Percentiles rank a stretch among this genome's conserved stretches.
Evolutionary conservation across 2,113 vertebrate genomes (phyloP).

Genomic region (Genyomyrus donnyi): DNA sequence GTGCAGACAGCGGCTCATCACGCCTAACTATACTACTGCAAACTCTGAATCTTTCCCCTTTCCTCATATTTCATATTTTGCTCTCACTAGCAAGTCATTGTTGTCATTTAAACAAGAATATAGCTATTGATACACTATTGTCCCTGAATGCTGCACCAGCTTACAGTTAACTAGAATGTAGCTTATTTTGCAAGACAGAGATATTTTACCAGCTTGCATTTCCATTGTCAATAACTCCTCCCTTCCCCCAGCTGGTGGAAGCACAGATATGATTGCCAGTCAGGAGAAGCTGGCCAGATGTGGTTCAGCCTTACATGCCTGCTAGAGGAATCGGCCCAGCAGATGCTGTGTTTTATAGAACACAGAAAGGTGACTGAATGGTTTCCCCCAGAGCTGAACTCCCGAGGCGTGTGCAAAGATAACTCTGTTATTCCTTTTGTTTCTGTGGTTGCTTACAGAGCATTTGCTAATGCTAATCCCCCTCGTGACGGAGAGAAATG

Average conservation of each 20-base stretch:
- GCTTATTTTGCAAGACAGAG: neutral
- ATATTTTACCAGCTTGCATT: neutral
- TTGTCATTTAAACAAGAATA: neutral
- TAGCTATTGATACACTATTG: neutral
- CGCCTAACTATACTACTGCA: neutral
- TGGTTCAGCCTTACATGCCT: neutral
- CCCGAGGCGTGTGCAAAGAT: neutral
- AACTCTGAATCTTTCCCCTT: neutral
- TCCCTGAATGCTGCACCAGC: neutral
- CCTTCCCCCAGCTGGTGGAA: neutral
- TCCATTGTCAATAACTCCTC: neutral
- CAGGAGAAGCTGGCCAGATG: neutral
- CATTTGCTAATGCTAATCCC: slow-evolving; percentile 21
- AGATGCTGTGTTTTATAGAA: neutral
- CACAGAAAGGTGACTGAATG: neutral
- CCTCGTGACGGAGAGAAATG: slow-evolving; percentile 8
- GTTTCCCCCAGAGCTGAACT: neutral
- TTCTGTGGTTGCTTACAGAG: slow-evolving; percentile 1
- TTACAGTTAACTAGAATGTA: neutral
- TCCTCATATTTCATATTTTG: neutral
- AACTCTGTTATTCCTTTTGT: neutral
- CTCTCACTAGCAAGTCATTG: neutral
- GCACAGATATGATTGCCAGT: neutral
- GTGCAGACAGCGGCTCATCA: neutral
- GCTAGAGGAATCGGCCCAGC: neutral